phyloP scores from a whole-genome alignment of 2,113 vertebrate genomes.

The Ochotona princeps region DNA sequence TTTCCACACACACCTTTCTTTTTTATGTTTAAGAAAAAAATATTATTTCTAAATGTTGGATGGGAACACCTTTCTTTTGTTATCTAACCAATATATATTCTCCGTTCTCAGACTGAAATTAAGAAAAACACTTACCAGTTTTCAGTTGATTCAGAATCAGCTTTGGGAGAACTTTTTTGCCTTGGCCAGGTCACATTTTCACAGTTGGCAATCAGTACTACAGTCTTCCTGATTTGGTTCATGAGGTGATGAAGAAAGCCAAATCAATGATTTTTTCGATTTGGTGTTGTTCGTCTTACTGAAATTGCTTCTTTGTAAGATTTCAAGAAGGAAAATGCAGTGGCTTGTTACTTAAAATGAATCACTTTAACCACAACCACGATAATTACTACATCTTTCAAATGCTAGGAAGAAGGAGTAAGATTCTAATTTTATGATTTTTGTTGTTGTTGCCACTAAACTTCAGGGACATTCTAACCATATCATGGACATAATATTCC shows the following conservation, averaged over 20 bases:
- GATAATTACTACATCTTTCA: conserved; percentile 76
- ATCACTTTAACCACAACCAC: conserved; percentile 64
- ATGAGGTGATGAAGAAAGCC: conserved; percentile 44
- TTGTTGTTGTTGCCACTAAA: conserved; percentile 39
- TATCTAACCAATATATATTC: background rate
- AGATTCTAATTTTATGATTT: conserved; percentile 69
- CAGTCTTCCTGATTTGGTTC: conserved; percentile 53
- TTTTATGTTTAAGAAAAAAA: too few species aligned
- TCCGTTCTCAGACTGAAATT: conserved; percentile 42
- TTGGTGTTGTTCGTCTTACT: conserved; percentile 62
- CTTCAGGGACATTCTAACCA: conserved; percentile 63
- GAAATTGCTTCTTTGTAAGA: conserved; percentile 66
- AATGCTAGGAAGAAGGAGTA: conserved; percentile 28
- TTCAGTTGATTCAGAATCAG: conserved; percentile 58
- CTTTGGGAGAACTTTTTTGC: background rate
- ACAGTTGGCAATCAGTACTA: conserved; percentile 26
- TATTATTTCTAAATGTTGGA: too few species aligned
- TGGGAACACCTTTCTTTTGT: background rate
- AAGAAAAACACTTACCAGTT: conserved; percentile 30
- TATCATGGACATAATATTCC: conserved; percentile 61
- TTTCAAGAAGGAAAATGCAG: conserved; percentile 68
- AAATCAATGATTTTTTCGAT: conserved; percentile 57
- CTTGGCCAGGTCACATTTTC: conserved; percentile 21
- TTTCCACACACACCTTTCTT: background rate
- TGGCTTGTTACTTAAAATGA: conserved; percentile 67